Base-by-base conservation (phyloP, 1,140 invertebrate species). In the Acromyrmex echinatior region DNA sequence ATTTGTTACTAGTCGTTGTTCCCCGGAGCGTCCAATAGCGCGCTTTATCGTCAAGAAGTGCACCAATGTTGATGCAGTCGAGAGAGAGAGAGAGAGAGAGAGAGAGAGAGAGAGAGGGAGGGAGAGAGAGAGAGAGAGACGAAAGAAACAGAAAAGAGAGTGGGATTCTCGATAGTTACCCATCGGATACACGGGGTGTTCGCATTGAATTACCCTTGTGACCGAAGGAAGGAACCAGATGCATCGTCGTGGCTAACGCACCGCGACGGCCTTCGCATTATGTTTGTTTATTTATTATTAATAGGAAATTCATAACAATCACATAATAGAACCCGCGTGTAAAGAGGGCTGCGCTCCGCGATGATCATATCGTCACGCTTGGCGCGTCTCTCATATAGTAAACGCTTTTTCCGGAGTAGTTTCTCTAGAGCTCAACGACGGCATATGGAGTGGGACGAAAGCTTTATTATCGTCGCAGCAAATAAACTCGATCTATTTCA, bases 261-360 rank as follows among this genome's bases (percentile, higher is more conserved):
- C 92, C 94, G 93, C 89, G 92, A 95, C 94, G 93, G 87, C 85
- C 89, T 84, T 87, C 93, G 92, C 63, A 95, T 95, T 95, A 94
- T 95, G 92, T 93, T 94, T 95, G 93, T 94, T 95, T 95, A 95
- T 95, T 94, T 95, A 95, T 95, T 95, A 95, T 95, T 95, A 95
- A 95, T 95, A 95, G 93, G 93, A 94, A 95, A 95, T 95, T 95
- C 94, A 94, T 95, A 95, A 94, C 93, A 94, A 95, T 95, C 93
- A 93, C 91, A 95, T 93, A 95, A 95, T 94, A 88, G 93, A n/a
- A 87, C 60, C 66, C 87, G 88, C 82, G 73, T 82, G 73, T 85
- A 79, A 86, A 63, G 45, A 74, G 85, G 56, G 71, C 80, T 80
- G 35, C 39, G 70, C 53, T 82, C 18, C 56, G 58, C 6, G 53